These are phyloP conservation scores for Aurelia aurita complex sp. Pacific DNA, from an alignment of 30 jellyfish, hydroid and myxozoan species.

Conservation along the genomic window DNA sequence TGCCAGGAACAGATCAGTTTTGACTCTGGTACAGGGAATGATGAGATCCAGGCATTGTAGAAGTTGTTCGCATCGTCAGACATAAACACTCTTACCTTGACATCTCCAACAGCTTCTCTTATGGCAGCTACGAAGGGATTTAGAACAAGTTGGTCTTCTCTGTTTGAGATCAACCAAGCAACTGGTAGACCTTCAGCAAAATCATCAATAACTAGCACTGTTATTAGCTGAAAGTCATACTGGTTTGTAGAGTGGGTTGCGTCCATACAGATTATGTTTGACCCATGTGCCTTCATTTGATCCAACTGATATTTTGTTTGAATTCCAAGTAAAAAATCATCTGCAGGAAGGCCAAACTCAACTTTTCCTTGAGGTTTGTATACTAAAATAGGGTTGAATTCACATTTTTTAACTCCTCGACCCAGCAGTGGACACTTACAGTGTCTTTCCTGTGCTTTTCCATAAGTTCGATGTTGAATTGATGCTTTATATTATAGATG, in stretches of 20 bases:
- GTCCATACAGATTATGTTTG: neutral
- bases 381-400: neutral
- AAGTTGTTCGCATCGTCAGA: slow-evolving; percentile 30
- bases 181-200: slow-evolving; percentile 42
- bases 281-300: neutral
- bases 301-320: too few relatives aligned
- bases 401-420: neutral
- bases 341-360: too few relatives aligned
- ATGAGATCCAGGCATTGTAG: slow-evolving; percentile 3
- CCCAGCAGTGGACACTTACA: slow-evolving; percentile 17
- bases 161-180: slow-evolving; percentile 24
- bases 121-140: slow-evolving; percentile 35
- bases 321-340: too few relatives aligned
- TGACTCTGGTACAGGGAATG: neutral
- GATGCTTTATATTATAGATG: slow-evolving; percentile 26
- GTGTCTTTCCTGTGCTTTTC: slow-evolving; percentile 15
- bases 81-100: slow-evolving; percentile 2
- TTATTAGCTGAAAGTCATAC: slow-evolving; percentile 23
- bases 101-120: neutral
- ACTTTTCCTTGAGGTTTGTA: slow-evolving; percentile 9
- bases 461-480: neutral
- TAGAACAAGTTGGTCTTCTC: slow-evolving; percentile 9
- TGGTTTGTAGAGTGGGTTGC: slow-evolving; percentile 18
- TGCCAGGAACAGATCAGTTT: slow-evolving; percentile 42
- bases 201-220: slow-evolving; percentile 10